phyloP scores from a whole-genome alignment of 2,113 vertebrate genomes.

The Pachycephala philippinensis region DNA sequence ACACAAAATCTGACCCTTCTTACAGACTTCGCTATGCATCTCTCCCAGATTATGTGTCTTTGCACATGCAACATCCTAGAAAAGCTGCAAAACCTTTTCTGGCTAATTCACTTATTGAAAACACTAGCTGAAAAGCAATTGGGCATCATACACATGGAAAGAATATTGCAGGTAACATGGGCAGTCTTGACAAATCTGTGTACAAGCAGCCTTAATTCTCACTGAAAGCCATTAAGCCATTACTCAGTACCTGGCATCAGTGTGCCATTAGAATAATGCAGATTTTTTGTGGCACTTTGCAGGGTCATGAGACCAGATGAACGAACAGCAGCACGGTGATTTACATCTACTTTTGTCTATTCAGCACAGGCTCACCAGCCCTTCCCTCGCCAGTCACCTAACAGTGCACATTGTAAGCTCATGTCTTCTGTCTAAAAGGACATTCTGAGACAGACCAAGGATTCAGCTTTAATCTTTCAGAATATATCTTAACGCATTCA shows the following conservation, averaged over 20 bases:
- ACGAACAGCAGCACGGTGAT: not conserved
- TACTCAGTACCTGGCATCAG: not conserved
- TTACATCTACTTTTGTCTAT: not conserved
- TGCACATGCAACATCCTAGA: not conserved
- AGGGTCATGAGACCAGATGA: not conserved
- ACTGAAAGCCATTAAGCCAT: not conserved
- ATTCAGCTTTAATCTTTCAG: not conserved
- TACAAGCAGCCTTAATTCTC: not conserved
- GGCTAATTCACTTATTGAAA: not conserved
- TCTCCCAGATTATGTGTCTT: not conserved
- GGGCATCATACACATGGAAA: not conserved
- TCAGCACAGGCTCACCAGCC: not conserved
- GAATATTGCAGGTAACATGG: not conserved
- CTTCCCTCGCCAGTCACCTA: not conserved
- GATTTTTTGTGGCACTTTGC: not conserved
- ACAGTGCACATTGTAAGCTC: not conserved
- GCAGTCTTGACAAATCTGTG: not conserved
- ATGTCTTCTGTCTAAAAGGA: not conserved
- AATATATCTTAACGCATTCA: not conserved
- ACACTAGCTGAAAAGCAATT: not conserved
- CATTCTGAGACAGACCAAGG: not conserved
- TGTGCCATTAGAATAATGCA: not conserved
- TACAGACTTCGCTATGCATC: fast-evolving
- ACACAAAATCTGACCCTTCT: not conserved
- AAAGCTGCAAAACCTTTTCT: not conserved